Evolutionary conservation across 2,113 vertebrate species (phyloP).

Genomic region (Probosciger aterrimus): DNA sequence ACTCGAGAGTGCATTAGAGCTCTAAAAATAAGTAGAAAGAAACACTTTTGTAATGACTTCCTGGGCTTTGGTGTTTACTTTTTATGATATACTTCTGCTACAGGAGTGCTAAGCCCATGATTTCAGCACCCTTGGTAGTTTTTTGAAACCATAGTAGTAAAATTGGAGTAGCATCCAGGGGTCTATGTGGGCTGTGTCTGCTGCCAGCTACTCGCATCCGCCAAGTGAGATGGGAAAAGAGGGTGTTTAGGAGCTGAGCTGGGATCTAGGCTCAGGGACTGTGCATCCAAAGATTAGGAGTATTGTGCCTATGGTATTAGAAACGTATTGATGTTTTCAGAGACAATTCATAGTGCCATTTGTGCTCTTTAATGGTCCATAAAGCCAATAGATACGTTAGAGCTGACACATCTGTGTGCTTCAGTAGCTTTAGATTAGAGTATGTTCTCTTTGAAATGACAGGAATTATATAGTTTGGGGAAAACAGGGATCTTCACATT

Average conservation of each 20-base stretch:
- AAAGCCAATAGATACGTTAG: background rate
- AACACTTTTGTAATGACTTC: background rate
- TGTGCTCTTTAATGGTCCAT: constrained; percentile 18
- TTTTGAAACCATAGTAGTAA: background rate
- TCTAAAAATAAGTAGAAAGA: background rate
- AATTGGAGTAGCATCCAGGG: background rate
- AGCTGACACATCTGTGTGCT: constrained; percentile 14
- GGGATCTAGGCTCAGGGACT: background rate
- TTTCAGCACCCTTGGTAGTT: background rate
- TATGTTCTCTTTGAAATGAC: background rate
- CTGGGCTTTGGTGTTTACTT: background rate
- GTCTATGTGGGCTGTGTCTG: background rate
- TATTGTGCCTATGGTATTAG: background rate
- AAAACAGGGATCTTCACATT: background rate
- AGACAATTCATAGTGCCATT: constrained; percentile 17
- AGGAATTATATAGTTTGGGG: background rate
- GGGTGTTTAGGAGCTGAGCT: background rate
- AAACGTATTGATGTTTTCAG: background rate
- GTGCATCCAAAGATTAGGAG: background rate
- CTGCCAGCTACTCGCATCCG: background rate
- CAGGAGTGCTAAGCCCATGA: background rate
- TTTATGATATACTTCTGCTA: background rate
- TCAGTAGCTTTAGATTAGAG: constrained; percentile 41
- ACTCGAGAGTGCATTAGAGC: background rate
- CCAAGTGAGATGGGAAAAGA: background rate